These are phyloP conservation scores for Orestias chungarensis DNA, from an alignment of 2,797 vertebrate genomes.

Conservation along the genomic window DNA sequence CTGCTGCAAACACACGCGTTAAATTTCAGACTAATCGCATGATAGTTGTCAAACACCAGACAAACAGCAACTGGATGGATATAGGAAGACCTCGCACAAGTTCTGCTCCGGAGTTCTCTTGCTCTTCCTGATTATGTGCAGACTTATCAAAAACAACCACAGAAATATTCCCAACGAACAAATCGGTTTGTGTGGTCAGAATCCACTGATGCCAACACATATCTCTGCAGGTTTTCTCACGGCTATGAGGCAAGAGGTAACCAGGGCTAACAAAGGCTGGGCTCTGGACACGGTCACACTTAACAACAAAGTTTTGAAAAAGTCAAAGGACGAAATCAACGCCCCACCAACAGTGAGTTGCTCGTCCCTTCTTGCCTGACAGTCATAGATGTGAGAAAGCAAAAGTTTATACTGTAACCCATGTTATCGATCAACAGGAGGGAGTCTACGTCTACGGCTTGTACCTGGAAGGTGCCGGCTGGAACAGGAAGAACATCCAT, in stretches of 20 bases:
- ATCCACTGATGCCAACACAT: not conserved
- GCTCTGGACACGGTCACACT: conserved; percentile 84
- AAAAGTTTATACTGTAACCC: not conserved
- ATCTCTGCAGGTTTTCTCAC: conserved; percentile 81
- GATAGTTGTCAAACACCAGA: not conserved
- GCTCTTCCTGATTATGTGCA: too few species aligned
- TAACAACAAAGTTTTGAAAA: conserved; percentile 83
- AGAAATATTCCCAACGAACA: too few species aligned
- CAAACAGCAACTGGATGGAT: not conserved
- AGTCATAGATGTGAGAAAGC: not conserved
- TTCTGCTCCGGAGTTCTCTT: too few species aligned
- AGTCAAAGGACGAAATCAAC: conserved; percentile 80
- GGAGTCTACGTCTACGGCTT: conserved; percentile 86
- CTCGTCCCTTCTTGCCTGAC: conserved; percentile 2
- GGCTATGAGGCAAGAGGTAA: conserved; percentile 87
- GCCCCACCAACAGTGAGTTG: conserved; percentile 52
- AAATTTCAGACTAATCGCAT: not conserved
- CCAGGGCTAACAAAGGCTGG: conserved; percentile 87
- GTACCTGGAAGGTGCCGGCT: conserved; percentile 85
- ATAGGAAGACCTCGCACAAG: too few species aligned
- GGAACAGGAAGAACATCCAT: conserved; percentile 79
- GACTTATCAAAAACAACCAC: too few species aligned
- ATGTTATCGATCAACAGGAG: conserved; percentile 70
- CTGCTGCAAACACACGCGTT: not conserved
- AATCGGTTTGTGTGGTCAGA: too few species aligned